phyloP scores from a whole-genome alignment of 1,140 invertebrate species.

The Drosophila rufa region DNA sequence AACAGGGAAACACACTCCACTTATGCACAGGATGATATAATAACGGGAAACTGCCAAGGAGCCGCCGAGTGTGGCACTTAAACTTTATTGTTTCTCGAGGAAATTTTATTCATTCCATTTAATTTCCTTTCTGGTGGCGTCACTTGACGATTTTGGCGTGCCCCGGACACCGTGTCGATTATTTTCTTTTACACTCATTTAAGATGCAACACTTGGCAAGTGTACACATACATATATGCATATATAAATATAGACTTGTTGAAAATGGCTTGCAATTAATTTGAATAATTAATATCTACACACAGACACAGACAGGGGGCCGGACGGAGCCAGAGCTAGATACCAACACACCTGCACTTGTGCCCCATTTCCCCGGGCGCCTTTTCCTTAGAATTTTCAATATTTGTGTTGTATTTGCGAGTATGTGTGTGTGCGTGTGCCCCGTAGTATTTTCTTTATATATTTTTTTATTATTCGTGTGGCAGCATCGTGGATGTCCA shows the following conservation, averaged over 20 bases:
- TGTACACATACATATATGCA: not conserved
- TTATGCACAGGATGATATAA: conserved; percentile 36
- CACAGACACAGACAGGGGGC: conserved; percentile 15
- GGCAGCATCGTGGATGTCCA: conserved; percentile 63
- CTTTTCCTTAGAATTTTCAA: conserved; percentile 65
- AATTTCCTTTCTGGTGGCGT: conserved; percentile 42
- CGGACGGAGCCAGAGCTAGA: conserved; percentile 22
- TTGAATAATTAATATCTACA: conserved; percentile 80
- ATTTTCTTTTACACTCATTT: conserved; percentile 41
- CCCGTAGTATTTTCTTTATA: conserved; percentile 36
- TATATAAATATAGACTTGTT: conserved; percentile 48
- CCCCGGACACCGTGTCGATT: conserved; percentile 32
- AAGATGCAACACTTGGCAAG: conserved; percentile 48
- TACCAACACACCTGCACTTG: conserved; percentile 70
- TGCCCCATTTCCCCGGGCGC: conserved; percentile 68
- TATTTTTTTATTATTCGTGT: conserved; percentile 47
- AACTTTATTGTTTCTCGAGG: conserved; percentile 29
- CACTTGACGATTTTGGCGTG: conserved; percentile 24
- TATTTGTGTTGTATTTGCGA: conserved; percentile 29
- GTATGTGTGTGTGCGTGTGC: conserved; percentile 11
- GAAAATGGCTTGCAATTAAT: conserved; percentile 72
- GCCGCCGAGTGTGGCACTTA: conserved; percentile 27
- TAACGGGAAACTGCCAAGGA: conserved; percentile 18
- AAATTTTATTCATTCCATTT: conserved; percentile 42
- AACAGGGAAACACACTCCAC: conserved; percentile 31